Evolutionary conservation across 2,797 vertebrate genomes (phyloP).

Genomic region (Crenuchus spilurus): DNA sequence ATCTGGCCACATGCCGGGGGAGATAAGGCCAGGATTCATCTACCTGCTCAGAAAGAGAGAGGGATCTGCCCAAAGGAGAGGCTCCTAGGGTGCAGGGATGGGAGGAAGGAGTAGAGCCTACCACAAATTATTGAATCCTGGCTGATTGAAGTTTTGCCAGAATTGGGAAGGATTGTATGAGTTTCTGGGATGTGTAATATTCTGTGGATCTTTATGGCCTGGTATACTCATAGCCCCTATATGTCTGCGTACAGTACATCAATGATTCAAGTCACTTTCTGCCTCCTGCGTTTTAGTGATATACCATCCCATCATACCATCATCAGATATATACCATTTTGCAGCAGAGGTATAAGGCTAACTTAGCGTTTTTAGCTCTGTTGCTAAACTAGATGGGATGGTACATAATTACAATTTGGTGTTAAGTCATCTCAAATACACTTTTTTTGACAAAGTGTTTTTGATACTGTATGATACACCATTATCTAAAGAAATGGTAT

Average conservation of each 20-base stretch:
- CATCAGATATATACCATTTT: neutral
- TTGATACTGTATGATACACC: too few relatives aligned
- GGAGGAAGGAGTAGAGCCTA: neutral
- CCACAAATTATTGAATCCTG: conserved; percentile 35
- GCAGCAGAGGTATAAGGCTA: too few relatives aligned
- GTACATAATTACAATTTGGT: too few relatives aligned
- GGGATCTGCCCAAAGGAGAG: conserved; percentile 17
- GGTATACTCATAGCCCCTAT: neutral
- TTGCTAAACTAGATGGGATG: too few relatives aligned
- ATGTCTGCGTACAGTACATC: neutral
- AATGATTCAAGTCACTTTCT: neutral
- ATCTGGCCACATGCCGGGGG: conserved; percentile 44
- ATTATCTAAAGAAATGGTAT: too few relatives aligned
- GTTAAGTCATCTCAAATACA: too few relatives aligned
- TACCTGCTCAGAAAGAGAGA: conserved; percentile 40
- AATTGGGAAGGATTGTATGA: neutral
- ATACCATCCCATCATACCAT: neutral
- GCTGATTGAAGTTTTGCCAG: conserved; percentile 17
- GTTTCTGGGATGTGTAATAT: neutral
- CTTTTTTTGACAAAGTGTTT: too few relatives aligned
- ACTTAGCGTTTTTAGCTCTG: too few relatives aligned
- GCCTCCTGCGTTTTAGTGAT: neutral
- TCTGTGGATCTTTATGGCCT: neutral
- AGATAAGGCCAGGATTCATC: conserved; percentile 51
- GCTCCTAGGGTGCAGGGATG: conserved; percentile 5